phyloP scores from a whole-genome alignment of 2,888 invertebrate genomes.

The Papilio demoleus region DNA sequence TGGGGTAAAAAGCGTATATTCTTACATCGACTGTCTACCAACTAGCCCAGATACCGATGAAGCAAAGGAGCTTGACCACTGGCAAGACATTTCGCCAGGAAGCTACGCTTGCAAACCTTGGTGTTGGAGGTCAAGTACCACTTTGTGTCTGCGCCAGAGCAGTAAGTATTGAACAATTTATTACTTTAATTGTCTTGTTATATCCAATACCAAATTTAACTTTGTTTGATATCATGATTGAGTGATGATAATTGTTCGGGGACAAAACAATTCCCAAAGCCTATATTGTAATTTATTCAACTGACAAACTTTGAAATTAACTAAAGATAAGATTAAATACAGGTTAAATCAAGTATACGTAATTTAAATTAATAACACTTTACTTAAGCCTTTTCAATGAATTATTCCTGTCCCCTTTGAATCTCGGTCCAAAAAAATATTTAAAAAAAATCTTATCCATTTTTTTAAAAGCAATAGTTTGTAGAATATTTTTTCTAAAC shows the following conservation, averaged over 20 bases:
- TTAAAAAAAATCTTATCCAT: too few relatives aligned
- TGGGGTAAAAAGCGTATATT: too few relatives aligned
- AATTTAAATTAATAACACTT: neutral
- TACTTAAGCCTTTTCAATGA: neutral
- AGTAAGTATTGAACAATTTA: neutral
- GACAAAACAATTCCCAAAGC: constrained; percentile 16
- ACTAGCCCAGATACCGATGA: too few relatives aligned
- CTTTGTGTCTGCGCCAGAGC: too few relatives aligned
- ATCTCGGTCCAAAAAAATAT: neutral
- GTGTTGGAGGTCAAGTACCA: too few relatives aligned
- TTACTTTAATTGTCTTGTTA: neutral
- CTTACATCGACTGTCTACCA: too few relatives aligned
- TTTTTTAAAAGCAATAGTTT: too few relatives aligned
- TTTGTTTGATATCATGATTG: constrained; percentile 7
- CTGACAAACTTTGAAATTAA: constrained; percentile 14
- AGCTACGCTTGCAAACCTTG: too few relatives aligned
- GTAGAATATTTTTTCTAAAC: too few relatives aligned
- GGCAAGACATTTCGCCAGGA: too few relatives aligned
- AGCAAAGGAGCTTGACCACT: too few relatives aligned
- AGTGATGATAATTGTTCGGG: constrained; percentile 9
- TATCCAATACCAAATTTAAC: constrained; percentile 5
- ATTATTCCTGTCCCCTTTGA: neutral
- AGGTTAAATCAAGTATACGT: neutral
- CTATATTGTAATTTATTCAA: constrained; percentile 15
- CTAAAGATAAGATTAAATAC: neutral